Conservation (phyloP, 2,888 invertebrate species). For the Gerosis bhagava region DNA sequence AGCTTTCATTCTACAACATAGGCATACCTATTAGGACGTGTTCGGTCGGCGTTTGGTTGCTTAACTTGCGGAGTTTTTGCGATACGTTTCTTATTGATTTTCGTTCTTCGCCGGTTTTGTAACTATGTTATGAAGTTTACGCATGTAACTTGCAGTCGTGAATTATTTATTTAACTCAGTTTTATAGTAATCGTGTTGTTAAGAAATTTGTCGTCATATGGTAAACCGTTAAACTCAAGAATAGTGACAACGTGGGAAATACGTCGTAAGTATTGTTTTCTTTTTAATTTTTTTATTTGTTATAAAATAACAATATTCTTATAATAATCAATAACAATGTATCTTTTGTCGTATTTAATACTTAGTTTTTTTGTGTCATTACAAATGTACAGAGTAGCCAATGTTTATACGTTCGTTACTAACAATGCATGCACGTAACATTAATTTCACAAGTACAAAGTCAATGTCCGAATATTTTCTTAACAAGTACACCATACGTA, state of each 20-base stretch:
- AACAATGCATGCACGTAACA: no score
- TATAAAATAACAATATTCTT: no score
- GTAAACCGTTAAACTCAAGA: slow-evolving; percentile 41
- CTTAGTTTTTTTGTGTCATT: no score
- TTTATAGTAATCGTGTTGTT: slow-evolving; percentile 31
- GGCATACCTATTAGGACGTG: slow-evolving; percentile 55
- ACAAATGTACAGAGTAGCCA: no score
- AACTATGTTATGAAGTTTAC: slow-evolving; percentile 67
- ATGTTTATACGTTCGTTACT: no score
- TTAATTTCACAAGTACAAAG: no score
- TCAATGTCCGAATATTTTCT: slow-evolving; percentile 25
- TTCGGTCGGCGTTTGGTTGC: slow-evolving; percentile 47
- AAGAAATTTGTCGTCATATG: slow-evolving; percentile 40
- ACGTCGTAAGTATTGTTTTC: slow-evolving; percentile 53
- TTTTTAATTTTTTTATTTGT: slow-evolving; percentile 21
- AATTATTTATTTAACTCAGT: slow-evolving; percentile 38
- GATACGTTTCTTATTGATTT: slow-evolving; percentile 73
- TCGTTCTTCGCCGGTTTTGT: slow-evolving; percentile 72
- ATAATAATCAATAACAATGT: no score
- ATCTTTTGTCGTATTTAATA: no score
- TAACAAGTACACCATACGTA: slow-evolving; percentile 24
- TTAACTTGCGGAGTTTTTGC: slow-evolving; percentile 53
- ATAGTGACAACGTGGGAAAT: slow-evolving; percentile 54
- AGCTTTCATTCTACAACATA: slow-evolving; percentile 58
- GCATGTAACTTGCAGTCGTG: slow-evolving; percentile 36